Percentiles rank a stretch among this genome's conserved stretches.
Conservation (phyloP, 2,888 invertebrate genomes). For the Protodeltote pygarga region DNA sequence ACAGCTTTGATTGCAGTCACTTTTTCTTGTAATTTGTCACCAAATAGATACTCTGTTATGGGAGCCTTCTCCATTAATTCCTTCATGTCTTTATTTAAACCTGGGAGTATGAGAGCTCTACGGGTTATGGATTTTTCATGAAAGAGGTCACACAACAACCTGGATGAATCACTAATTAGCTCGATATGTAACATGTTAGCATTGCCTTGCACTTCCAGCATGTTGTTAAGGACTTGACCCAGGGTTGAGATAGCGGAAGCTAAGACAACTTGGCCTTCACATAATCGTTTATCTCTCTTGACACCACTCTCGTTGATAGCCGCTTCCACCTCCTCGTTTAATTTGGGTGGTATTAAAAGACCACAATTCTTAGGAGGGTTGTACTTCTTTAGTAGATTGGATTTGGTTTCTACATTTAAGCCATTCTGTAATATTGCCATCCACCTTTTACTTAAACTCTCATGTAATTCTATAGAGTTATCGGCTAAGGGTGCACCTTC, state of each 20-base stretch:
- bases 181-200: neutral
- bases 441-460: neutral
- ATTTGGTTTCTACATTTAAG: neutral
- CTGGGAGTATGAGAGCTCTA: slow-evolving; percentile 1
- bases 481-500: neutral
- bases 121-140: neutral
- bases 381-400: neutral
- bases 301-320: neutral
- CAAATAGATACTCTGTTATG: neutral
- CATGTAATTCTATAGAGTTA: neutral
- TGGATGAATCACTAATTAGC: slow-evolving; percentile 6
- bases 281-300: neutral
- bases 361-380: neutral
- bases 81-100: slow-evolving; percentile 1
- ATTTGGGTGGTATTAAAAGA: neutral
- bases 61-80: neutral
- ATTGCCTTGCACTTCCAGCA: neutral
- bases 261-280: neutral
- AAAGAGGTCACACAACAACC: neutral
- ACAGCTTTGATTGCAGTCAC: slow-evolving; percentile 3
- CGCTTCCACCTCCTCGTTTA: neutral
- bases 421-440: neutral
- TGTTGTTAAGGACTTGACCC: neutral
- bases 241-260: neutral
- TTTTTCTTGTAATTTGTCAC: slow-evolving; percentile 7